Conservation (phyloP, 2,888 invertebrate species). For the Lysandra coridon region DNA sequence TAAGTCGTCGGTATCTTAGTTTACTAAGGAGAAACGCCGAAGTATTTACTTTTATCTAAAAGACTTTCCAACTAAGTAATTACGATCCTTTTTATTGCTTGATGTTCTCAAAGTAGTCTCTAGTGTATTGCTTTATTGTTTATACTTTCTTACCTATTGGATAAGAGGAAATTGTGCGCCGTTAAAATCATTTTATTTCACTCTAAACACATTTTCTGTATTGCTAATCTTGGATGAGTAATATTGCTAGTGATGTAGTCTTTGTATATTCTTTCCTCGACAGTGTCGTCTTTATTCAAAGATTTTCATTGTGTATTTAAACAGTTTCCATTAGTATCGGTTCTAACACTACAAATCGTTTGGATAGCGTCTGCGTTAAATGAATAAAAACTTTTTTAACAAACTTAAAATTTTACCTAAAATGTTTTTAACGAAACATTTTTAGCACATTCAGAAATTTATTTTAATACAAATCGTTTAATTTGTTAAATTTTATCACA, state of each 20-base stretch:
- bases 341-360: not conserved
- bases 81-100: slow-evolving; percentile 30
- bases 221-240: slow-evolving; percentile 6
- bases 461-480: slow-evolving; percentile 25
- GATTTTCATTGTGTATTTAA: not conserved
- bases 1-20: slow-evolving; percentile 20
- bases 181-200: slow-evolving; percentile 6
- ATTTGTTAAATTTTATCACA: slow-evolving; percentile 33
- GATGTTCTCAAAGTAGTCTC: slow-evolving; percentile 32
- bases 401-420: too few relatives aligned
- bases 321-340: not conserved
- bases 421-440: not conserved
- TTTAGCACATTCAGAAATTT: not conserved
- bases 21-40: slow-evolving; percentile 28
- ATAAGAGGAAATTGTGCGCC: not conserved
- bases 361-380: not conserved
- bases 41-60: slow-evolving; percentile 30
- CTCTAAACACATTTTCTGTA: slow-evolving; percentile 8
- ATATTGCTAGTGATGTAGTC: not conserved
- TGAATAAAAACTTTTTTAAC: not conserved
- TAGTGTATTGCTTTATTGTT: slow-evolving; percentile 31
- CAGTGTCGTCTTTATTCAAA: not conserved
- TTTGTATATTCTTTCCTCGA: not conserved
- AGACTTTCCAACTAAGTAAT: slow-evolving; percentile 31
- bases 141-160: slow-evolving; percentile 27